phyloP scores from a whole-genome alignment of 2,113 vertebrate genomes.

The Caloenas nicobarica region DNA sequence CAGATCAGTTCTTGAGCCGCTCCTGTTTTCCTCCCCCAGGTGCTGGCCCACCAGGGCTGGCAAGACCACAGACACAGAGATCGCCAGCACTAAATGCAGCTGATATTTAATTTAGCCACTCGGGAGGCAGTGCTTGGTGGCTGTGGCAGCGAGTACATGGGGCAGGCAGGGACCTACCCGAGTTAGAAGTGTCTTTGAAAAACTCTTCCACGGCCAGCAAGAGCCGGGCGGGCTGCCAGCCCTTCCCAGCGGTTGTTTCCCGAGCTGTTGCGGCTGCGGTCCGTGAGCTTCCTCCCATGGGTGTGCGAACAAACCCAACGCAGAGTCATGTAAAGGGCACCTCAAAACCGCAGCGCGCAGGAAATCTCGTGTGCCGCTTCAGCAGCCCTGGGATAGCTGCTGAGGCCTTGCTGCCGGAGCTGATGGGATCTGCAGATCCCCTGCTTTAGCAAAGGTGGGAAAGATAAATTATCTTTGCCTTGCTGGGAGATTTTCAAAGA shows the following conservation, averaged over 20 bases:
- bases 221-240: neutral
- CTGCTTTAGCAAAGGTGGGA: neutral
- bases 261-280: neutral
- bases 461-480: neutral
- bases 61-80: neutral
- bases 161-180: neutral
- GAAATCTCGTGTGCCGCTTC: neutral
- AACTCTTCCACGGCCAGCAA: neutral
- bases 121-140: neutral
- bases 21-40: rapidly evolving
- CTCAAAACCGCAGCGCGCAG: rapidly evolving
- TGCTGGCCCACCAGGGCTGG: neutral
- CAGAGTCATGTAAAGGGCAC: neutral
- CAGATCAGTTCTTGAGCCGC: neutral
- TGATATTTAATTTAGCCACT: neutral
- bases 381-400: rapidly evolving
- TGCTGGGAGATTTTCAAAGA: neutral
- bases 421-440: neutral
- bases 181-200: neutral
- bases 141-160: neutral
- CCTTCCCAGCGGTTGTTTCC: neutral
- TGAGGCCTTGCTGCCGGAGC: neutral
- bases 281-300: neutral
- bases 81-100: neutral
- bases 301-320: neutral